Evolutionary conservation across 2,797 vertebrate genomes (phyloP).

Genomic region (Parauchenoglanis punctatus): DNA sequence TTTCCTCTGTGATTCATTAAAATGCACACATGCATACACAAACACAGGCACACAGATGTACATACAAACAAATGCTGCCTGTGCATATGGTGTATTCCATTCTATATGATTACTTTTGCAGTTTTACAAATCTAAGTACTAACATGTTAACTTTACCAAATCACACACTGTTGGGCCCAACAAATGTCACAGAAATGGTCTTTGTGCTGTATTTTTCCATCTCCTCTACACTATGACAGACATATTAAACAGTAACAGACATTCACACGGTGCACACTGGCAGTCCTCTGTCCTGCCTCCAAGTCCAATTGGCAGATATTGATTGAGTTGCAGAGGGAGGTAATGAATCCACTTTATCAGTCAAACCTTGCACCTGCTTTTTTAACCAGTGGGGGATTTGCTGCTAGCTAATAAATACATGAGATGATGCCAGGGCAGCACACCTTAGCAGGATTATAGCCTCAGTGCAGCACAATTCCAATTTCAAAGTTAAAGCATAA

Average conservation of each 20-base stretch:
- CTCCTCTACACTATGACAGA: neutral
- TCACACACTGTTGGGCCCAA: neutral
- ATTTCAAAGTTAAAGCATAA: neutral
- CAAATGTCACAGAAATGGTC: neutral
- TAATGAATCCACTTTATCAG: conserved; percentile 56
- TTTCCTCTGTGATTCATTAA: conserved; percentile 14
- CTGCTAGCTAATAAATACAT: conserved; percentile 50
- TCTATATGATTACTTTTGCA: neutral
- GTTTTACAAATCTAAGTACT: neutral
- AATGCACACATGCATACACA: conserved; percentile 21
- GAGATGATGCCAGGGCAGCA: conserved; percentile 33
- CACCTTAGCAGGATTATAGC: conserved; percentile 42
- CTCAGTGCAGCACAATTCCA: neutral
- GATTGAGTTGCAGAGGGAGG: conserved; percentile 46
- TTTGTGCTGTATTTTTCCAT: neutral
- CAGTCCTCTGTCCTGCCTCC: conserved; percentile 7
- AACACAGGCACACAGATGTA: neutral
- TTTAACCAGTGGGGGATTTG: conserved; percentile 53
- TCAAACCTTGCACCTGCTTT: conserved; percentile 36
- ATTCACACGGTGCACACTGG: neutral
- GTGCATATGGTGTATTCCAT: neutral
- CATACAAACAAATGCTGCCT: neutral
- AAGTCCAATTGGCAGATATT: conserved; percentile 43
- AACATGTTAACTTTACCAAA: neutral
- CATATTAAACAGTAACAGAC: neutral